Percentiles rank a stretch among this genome's conserved stretches.
Evolutionary conservation across 2,113 vertebrate species (phyloP).

Genomic region (Muntiacus muntjak): DNA sequence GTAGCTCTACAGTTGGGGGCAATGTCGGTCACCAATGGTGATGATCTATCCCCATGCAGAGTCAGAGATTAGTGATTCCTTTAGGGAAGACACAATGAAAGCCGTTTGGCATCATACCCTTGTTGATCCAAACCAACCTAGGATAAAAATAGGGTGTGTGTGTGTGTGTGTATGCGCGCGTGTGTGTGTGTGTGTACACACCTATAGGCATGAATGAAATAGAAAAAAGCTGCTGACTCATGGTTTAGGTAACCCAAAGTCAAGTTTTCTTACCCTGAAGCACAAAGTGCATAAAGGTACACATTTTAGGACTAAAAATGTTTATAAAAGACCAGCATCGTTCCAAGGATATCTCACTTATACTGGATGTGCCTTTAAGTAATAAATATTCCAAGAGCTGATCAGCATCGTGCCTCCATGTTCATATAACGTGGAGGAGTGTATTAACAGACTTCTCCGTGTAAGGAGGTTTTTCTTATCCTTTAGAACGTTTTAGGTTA

Average conservation of each 20-base stretch:
- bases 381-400: not conserved
- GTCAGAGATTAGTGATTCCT: not conserved
- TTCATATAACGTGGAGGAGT: too few relatives aligned
- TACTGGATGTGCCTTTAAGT: slow-evolving; percentile 47
- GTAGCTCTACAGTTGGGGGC: not conserved
- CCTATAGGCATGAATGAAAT: not conserved
- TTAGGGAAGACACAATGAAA: not conserved
- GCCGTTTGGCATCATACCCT: not conserved
- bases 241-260: slow-evolving; percentile 44
- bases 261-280: slow-evolving; percentile 20
- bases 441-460: not conserved
- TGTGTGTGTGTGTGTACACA: not conserved
- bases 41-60: not conserved
- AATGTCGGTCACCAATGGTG: rapidly evolving
- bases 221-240: not conserved
- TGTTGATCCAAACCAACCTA: not conserved
- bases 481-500: not conserved
- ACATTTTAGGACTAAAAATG: slow-evolving; percentile 24
- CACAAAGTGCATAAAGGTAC: slow-evolving; percentile 17
- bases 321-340: slow-evolving; percentile 28
- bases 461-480: not conserved
- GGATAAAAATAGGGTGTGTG: not conserved
- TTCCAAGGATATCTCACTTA: not conserved
- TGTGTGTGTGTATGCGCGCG: not conserved
- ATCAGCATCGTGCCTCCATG: not conserved